phyloP scores from a whole-genome alignment of 1,140 invertebrate species.

The Hylaeus volcanicus region DNA sequence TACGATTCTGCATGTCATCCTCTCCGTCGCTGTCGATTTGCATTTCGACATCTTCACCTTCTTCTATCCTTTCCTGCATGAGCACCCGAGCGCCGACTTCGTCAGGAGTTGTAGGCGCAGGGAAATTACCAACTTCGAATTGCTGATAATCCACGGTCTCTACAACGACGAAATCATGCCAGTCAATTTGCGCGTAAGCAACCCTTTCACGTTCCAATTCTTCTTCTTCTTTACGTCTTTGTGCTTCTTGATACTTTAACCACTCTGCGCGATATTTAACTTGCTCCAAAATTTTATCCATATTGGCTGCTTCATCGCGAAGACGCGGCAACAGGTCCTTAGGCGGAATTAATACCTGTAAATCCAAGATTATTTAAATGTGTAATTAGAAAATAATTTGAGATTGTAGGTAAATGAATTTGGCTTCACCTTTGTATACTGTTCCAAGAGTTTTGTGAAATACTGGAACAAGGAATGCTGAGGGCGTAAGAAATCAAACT shows the following conservation, averaged over 20 bases:
- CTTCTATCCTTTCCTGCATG: constrained; percentile 88
- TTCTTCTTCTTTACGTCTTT: constrained; percentile 95
- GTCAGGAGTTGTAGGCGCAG: constrained; percentile 97
- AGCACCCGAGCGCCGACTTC: constrained; percentile 97
- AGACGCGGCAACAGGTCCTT: constrained; percentile 93
- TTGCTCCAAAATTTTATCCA: constrained; percentile 91
- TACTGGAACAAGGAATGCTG: constrained; percentile 99
- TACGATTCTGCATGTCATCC: constrained; percentile 86
- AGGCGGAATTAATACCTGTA: constrained; percentile 92
- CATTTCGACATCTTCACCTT: constrained; percentile 87
- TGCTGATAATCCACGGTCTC: constrained; percentile 99
- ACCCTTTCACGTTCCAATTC: constrained; percentile 96
- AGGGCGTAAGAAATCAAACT: constrained; percentile 99
- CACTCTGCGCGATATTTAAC: constrained; percentile 98
- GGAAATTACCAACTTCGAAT: constrained; percentile 96
- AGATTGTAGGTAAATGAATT: background rate
- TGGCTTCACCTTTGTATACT: constrained; percentile 93
- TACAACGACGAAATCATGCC: constrained; percentile 99
- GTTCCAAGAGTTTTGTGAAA: constrained; percentile 98
- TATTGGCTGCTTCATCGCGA: constrained; percentile 88
- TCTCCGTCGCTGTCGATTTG: constrained; percentile 88
- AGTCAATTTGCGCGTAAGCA: constrained; percentile 98
- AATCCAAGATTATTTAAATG: constrained; percentile 24
- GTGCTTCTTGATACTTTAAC: constrained; percentile 96
- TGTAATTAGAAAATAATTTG: background rate